Evolutionary conservation across 1,140 invertebrate genomes (phyloP).

Genomic region (Hylaeus anthracinus): DNA sequence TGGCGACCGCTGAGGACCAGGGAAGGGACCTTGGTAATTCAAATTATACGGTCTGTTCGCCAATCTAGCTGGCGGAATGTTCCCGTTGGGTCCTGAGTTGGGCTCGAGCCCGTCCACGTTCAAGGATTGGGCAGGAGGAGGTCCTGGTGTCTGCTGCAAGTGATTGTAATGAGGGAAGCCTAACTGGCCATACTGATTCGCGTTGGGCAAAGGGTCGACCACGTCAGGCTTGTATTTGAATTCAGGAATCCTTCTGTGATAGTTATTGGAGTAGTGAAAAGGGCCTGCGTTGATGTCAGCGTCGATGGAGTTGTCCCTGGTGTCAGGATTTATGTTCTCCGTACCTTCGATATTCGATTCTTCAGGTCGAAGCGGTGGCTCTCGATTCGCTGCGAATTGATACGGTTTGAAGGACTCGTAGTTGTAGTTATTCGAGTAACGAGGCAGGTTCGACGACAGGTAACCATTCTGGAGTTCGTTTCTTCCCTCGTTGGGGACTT

Average conservation of each 20-base stretch:
- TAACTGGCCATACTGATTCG: not conserved
- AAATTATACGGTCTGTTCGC: conserved; percentile 1
- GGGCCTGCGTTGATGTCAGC: not conserved
- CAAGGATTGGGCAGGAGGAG: not conserved
- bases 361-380: not conserved
- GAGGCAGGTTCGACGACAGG: not conserved
- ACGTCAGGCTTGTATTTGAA: not conserved
- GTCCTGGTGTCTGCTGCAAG: not conserved
- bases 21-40: not conserved
- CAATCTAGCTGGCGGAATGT: not conserved
- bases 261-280: not conserved
- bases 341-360: no score
- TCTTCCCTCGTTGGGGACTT: not conserved
- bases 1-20: not conserved
- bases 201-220: not conserved
- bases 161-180: not conserved
- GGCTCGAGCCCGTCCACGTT: not conserved
- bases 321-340: not conserved
- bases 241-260: not conserved
- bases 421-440: not conserved
- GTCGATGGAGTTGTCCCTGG: conserved; percentile 11
- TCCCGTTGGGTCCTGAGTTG: not conserved
- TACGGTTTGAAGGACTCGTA: not conserved
- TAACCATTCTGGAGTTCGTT: not conserved
- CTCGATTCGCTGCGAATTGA: not conserved